These are phyloP conservation scores for Chymomyza amoena DNA, from an alignment of 2,888 invertebrate genomes.

Conservation along the genomic window DNA sequence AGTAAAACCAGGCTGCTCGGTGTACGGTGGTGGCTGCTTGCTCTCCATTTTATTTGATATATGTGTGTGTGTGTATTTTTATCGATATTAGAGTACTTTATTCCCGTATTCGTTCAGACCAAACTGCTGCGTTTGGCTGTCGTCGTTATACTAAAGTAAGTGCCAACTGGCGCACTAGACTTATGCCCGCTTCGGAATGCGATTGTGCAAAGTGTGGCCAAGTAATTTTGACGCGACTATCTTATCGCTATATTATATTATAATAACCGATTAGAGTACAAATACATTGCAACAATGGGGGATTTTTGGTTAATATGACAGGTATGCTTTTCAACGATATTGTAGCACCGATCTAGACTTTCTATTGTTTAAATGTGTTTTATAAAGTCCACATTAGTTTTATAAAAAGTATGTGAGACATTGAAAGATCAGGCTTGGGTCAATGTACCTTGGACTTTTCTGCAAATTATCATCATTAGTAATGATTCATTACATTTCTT, in stretches of 20 bases:
- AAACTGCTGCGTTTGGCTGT: constrained; percentile 39
- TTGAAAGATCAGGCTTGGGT: not conserved
- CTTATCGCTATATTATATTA: not conserved
- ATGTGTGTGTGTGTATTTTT: not conserved
- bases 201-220: not conserved
- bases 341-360: not conserved
- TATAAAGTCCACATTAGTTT: not conserved
- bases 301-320: not conserved
- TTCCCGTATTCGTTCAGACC: not conserved
- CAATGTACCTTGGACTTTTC: too few relatives aligned
- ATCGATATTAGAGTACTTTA: not conserved
- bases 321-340: not conserved
- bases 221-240: not conserved
- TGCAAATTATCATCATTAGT: too few relatives aligned
- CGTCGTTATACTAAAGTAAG: constrained; percentile 39
- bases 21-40: constrained; percentile 74
- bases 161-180: not conserved
- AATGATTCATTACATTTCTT: too few relatives aligned
- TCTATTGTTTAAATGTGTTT: not conserved
- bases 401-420: not conserved
- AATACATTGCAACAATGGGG: not conserved
- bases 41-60: constrained; percentile 41
- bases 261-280: not conserved
- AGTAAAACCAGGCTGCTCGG: constrained; percentile 59
- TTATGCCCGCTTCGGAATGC: not conserved